phyloP scores from a whole-genome alignment of 2,113 vertebrate species.

The Mobula hypostoma region DNA sequence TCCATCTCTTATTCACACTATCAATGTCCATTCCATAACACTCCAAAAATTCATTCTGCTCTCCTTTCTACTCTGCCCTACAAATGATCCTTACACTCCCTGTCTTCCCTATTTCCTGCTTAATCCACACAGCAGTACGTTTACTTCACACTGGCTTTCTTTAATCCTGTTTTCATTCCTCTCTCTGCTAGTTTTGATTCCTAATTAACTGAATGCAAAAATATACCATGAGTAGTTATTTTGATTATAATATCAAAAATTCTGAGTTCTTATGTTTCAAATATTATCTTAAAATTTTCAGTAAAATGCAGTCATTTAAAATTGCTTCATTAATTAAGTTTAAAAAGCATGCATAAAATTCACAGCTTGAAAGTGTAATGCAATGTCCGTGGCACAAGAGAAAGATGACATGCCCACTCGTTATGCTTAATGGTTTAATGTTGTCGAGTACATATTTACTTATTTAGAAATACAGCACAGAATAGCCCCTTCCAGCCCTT shows the following conservation, averaged over 20 bases:
- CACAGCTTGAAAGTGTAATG: too few relatives aligned
- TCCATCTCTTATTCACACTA: not conserved
- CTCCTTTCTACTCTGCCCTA: not conserved
- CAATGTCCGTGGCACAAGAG: too few relatives aligned
- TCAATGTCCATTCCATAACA: not conserved
- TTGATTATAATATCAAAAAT: not conserved
- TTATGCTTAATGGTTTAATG: too few relatives aligned
- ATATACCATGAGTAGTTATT: not conserved
- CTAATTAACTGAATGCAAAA: not conserved
- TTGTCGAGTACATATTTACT: too few relatives aligned
- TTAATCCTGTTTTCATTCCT: not conserved
- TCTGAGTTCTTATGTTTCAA: not conserved
- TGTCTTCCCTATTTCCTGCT: not conserved
- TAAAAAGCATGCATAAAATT: too few relatives aligned
- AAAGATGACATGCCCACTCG: too few relatives aligned
- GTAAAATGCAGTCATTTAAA: too few relatives aligned
- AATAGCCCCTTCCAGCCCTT: too few relatives aligned
- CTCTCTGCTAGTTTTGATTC: not conserved
- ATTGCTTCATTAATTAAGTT: too few relatives aligned
- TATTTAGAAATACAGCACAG: too few relatives aligned
- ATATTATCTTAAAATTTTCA: not conserved
- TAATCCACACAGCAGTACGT: too few relatives aligned
- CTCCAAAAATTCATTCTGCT: not conserved
- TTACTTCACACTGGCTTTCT: not conserved
- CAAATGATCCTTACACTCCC: not conserved